Conservation (phyloP, 1,140 invertebrate species). For the Drosophila equinoxialis region DNA sequence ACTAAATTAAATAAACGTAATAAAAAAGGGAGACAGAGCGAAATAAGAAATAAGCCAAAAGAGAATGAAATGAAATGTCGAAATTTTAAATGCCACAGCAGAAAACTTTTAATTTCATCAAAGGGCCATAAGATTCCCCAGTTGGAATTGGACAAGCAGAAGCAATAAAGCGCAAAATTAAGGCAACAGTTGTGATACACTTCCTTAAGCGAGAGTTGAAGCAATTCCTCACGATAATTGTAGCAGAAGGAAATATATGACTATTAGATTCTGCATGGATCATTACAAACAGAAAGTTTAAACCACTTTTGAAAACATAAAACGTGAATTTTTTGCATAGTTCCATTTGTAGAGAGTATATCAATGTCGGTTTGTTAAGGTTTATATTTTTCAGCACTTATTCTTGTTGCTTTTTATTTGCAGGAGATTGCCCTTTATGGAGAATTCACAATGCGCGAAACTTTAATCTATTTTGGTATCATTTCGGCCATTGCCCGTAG, state of each 20-base stretch:
- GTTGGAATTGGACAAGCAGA: not conserved
- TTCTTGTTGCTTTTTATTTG: slow-evolving; percentile 47
- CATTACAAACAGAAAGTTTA: too few relatives aligned
- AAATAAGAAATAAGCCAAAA: not conserved
- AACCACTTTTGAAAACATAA: too few relatives aligned
- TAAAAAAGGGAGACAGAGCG: slow-evolving; percentile 56
- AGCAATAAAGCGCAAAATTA: slow-evolving; percentile 40
- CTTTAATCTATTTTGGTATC: slow-evolving; percentile 95
- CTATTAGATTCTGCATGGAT: too few relatives aligned
- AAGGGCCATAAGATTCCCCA: slow-evolving; percentile 45
- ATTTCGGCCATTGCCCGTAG: slow-evolving; percentile 90
- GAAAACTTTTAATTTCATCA: slow-evolving; percentile 59
- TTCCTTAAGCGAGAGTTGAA: not conserved
- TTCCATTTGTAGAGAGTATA: not conserved
- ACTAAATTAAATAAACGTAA: slow-evolving; percentile 79
- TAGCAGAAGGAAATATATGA: too few relatives aligned
- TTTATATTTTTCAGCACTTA: slow-evolving; percentile 14
- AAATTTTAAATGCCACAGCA: slow-evolving; percentile 59
- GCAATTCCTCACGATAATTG: not conserved
- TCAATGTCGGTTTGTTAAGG: not conserved
- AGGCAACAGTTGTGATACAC: slow-evolving; percentile 13
- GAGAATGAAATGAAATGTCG: slow-evolving; percentile 4
- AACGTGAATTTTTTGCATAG: too few relatives aligned
- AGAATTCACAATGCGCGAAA: slow-evolving; percentile 95
- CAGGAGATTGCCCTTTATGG: slow-evolving; percentile 96